phyloP scores from a whole-genome alignment of 2,113 vertebrate species.

The Cisticola juncidis region DNA sequence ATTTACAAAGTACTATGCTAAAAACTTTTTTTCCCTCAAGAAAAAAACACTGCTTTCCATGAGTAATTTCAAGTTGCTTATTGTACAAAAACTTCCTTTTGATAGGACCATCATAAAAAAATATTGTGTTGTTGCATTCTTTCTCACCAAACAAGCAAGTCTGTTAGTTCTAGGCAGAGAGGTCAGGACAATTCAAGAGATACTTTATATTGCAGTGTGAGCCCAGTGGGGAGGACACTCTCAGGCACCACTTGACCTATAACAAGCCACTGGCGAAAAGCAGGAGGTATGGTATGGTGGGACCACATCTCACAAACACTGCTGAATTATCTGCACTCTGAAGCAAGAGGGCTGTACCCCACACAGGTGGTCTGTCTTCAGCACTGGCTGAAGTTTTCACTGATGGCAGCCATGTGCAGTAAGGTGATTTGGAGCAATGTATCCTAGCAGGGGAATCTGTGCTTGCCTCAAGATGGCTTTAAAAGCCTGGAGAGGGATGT shows the following conservation, averaged over 20 bases:
- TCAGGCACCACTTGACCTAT: not conserved
- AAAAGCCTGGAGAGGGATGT: not conserved
- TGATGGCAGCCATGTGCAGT: rapidly evolving
- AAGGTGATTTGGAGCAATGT: not conserved
- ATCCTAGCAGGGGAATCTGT: not conserved
- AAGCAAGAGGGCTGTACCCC: not conserved
- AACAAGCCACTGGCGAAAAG: not conserved
- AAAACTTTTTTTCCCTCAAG: not conserved
- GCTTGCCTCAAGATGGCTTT: rapidly evolving
- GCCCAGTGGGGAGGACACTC: not conserved
- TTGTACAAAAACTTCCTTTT: not conserved
- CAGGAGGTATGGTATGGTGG: not conserved
- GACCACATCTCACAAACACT: not conserved
- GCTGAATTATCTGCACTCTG: not conserved
- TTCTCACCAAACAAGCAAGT: not conserved
- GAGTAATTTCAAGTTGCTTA: not conserved
- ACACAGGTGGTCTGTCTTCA: not conserved
- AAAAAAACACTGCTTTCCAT: not conserved
- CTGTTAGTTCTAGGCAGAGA: not conserved
- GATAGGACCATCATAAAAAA: not conserved
- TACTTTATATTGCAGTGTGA: not conserved
- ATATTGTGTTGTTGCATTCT: not conserved
- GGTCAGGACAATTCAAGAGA: not conserved
- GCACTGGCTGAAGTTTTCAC: not conserved
- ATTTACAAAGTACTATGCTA: not conserved